Conservation (phyloP, 1,140 invertebrate genomes). For the Calosoma granatense region DNA sequence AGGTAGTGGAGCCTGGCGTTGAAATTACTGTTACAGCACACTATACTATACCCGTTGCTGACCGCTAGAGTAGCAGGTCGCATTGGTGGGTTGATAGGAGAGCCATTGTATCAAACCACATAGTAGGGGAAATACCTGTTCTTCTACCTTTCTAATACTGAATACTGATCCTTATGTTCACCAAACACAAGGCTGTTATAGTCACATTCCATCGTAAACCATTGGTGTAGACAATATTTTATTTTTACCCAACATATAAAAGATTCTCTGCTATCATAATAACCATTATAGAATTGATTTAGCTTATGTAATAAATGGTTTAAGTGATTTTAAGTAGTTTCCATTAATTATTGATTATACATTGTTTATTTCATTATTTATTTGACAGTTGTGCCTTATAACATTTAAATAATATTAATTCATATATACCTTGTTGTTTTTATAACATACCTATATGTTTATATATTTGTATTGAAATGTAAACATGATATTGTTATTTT, state of each 20-base stretch:
- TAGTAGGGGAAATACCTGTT: not conserved
- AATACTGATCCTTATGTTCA: not conserved
- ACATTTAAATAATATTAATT: not conserved
- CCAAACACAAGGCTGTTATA: not conserved
- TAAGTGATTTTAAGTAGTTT: not conserved
- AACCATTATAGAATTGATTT: not conserved
- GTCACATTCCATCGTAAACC: not conserved
- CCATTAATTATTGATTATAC: not conserved
- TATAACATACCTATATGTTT: too few species aligned
- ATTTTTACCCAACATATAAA: not conserved
- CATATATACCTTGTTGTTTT: too few species aligned
- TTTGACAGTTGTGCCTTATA: not conserved
- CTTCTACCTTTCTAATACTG: not conserved
- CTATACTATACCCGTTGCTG: not conserved
- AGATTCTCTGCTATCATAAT: not conserved
- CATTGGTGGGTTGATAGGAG: too few species aligned
- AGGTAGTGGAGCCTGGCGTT: too few species aligned
- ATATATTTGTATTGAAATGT: too few species aligned
- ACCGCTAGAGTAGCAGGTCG: too few species aligned
- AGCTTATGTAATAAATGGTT: not conserved
- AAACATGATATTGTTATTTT: too few species aligned
- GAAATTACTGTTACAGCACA: not conserved
- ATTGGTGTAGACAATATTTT: not conserved
- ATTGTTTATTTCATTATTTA: not conserved
- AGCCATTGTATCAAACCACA: not conserved